Evolutionary conservation across 2,113 vertebrate species (phyloP), one percentile per base, ranked within the genome.

Genomic region (Martes martes): DNA sequence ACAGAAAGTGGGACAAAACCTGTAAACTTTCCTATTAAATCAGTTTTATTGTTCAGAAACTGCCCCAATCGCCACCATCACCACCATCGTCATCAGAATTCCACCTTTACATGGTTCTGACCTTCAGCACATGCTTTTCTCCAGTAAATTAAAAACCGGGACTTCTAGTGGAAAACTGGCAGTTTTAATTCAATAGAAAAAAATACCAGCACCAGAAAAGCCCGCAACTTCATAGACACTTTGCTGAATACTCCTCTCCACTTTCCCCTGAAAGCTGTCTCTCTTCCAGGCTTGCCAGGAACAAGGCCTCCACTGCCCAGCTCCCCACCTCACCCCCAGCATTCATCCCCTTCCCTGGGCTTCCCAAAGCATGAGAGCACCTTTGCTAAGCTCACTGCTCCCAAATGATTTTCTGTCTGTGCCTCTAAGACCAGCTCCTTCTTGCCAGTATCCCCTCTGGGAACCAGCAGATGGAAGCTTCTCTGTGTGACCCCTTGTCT

Each of bases 141-240:
- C 96, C 85, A 71, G n/a, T 86, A 59, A 85, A 78, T 45, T 81
- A 69, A 96, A 95, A 93, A 69, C 42, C 42, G 14, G 33, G 80
- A 52, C n/a, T 80, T 81, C 74, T 63, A 6, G 28, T 42, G 28
- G 78, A 80, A 92, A 84, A 93, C 28, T 42, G 23, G 19, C 28
- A 16, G 10, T 86, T 97, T 95, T 89, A 89, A 92, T 67, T 87
- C 28, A 90, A 39, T 59, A 50, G 39, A 63, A 89, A n/a, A n/a
- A 67, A 74, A 76, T 11, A 91, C 19, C 24, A 3, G 52, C 67
- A 52, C 39, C 42, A 33, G 74, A 93, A 55, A 74, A 7, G 50
- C 13, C 26, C 13, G 11, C 19, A 8, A 3, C 47, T 33, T 65
- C 39, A 39, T 71, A 81, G 63, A 45, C 3, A 2, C 11, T 45